phyloP scores from a whole-genome alignment of 2,113 vertebrate genomes.

The Ciconia stormi region DNA sequence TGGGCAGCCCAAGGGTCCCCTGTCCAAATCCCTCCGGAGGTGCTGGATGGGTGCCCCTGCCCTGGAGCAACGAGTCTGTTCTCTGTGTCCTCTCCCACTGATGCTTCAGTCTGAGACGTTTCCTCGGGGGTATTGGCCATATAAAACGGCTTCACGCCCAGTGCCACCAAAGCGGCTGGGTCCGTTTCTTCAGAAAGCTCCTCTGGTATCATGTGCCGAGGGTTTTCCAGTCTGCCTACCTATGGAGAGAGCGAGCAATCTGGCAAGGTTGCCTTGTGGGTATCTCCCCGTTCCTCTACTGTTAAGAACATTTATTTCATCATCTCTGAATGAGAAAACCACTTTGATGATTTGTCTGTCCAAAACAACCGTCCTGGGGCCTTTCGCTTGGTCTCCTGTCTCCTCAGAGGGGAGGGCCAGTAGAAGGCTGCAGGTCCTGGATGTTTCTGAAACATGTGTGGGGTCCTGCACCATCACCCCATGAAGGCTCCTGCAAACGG shows the following conservation, averaged over 20 bases:
- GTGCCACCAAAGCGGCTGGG: rapidly evolving
- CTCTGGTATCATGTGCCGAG: rapidly evolving
- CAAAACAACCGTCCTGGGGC: background rate
- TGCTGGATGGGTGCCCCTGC: background rate
- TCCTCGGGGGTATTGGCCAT: rapidly evolving
- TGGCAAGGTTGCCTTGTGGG: background rate
- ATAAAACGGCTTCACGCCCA: rapidly evolving
- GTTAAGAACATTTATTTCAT: background rate
- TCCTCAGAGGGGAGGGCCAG: background rate
- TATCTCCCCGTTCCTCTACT: background rate
- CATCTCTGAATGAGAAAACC: background rate
- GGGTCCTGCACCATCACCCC: background rate
- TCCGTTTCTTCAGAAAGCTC: too few species aligned
- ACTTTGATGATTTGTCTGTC: background rate
- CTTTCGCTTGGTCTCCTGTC: too few species aligned
- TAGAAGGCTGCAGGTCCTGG: background rate
- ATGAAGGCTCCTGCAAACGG: background rate
- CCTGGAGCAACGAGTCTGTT: background rate
- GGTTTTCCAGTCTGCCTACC: background rate
- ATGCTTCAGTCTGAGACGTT: rapidly evolving
- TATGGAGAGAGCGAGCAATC: background rate
- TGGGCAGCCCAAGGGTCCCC: rapidly evolving
- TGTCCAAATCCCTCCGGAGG: too few species aligned
- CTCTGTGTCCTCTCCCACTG: background rate
- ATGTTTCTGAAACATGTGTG: background rate